Evolutionary conservation across 2,888 invertebrate genomes (phyloP).

Genomic region (Gastracanthus pulcherrimus): DNA sequence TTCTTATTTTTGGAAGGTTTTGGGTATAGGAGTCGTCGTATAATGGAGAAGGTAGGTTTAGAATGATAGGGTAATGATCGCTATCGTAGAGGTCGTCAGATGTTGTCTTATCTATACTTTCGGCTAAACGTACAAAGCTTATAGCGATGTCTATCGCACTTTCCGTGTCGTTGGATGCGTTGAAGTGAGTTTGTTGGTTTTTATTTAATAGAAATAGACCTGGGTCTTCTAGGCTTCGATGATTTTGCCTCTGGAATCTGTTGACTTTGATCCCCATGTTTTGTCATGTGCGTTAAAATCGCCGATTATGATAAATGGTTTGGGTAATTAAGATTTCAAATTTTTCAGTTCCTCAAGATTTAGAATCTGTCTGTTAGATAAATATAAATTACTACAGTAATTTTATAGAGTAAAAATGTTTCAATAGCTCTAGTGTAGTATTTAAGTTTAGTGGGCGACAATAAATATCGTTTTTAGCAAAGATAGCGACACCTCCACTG

Average conservation of each 20-base stretch:
- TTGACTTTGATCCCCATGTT: conserved; percentile 56
- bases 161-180: conserved; percentile 30
- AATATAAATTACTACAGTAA: conserved; percentile 56
- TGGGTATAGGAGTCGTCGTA: background rate
- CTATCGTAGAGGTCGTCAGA: conserved; percentile 38
- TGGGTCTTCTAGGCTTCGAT: conserved; percentile 14
- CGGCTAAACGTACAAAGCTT: conserved; percentile 35
- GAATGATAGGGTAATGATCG: conserved; percentile 59
- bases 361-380: conserved; percentile 35
- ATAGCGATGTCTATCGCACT: conserved; percentile 59
- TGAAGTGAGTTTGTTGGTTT: conserved; percentile 58
- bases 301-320: background rate
- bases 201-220: conserved; percentile 47
- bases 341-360: conserved; percentile 44
- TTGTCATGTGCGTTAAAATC: conserved; percentile 60
- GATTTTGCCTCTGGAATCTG: conserved; percentile 56
- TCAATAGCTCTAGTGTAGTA: conserved; percentile 43
- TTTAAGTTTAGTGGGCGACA: conserved; percentile 7
- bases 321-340: conserved; percentile 53
- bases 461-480: conserved; percentile 23
- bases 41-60: background rate
- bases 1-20: conserved; percentile 52
- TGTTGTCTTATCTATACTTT: conserved; percentile 39
- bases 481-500: conserved; percentile 43
- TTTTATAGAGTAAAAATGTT: conserved; percentile 5